phyloP scores from a whole-genome alignment of 2,888 invertebrate genomes.

The Oeneis ivallda region DNA sequence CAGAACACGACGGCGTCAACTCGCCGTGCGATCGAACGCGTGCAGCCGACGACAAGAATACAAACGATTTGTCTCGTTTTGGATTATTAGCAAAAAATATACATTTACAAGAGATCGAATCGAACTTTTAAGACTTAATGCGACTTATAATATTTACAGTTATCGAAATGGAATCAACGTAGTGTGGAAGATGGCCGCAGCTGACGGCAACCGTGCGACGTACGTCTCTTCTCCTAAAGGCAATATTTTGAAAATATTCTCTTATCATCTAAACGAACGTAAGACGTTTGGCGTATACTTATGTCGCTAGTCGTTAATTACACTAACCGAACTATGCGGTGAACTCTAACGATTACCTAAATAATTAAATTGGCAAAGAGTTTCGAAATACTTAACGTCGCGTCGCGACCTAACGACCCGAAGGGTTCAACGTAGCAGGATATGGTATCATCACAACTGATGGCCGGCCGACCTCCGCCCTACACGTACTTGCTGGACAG shows the following conservation, averaged over 20 bases:
- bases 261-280: conserved; percentile 76
- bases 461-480: conserved; percentile 58
- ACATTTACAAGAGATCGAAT: conserved; percentile 82
- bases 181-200: conserved; percentile 75
- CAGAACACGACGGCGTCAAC: conserved; percentile 23
- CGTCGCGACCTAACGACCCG: conserved; percentile 74
- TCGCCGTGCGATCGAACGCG: conserved; percentile 25
- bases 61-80: conserved; percentile 45
- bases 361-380: conserved; percentile 82
- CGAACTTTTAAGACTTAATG: conserved; percentile 77
- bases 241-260: conserved; percentile 80
- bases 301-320: conserved; percentile 79
- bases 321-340: conserved; percentile 80
- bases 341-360: conserved; percentile 78
- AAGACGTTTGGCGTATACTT: conserved; percentile 82
- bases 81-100: conserved; percentile 74
- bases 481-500: conserved; percentile 98
- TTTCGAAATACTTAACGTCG: conserved; percentile 81
- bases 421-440: conserved; percentile 84
- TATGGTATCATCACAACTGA: conserved; percentile 89
- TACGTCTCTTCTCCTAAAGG: conserved; percentile 72
- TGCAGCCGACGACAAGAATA: conserved; percentile 39
- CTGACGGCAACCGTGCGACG: conserved; percentile 48
- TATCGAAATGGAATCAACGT: conserved; percentile 79
- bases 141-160: conserved; percentile 77